Base-by-base conservation (phyloP, 1,140 invertebrate genomes). In the Portunus trituberculatus region DNA sequence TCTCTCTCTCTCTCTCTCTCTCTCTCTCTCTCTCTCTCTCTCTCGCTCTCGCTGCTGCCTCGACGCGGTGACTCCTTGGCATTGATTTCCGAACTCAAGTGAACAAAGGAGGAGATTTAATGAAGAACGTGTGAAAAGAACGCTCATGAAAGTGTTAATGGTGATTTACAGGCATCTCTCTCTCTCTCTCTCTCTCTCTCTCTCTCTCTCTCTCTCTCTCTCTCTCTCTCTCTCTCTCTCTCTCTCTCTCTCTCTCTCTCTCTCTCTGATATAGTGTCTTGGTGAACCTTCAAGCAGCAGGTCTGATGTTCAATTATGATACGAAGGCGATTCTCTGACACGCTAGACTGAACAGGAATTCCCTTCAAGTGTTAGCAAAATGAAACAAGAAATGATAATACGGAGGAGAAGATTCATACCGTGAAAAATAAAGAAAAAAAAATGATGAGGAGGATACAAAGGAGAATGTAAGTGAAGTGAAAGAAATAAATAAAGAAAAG, bases 81-180 rank as follows among this genome's bases (percentile, higher is more conserved):
- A 76, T 76, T 76, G 67, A 76, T 76, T 76, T n/a, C 67, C 25
- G 67, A 76, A 76, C 12, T 76, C 67, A 76, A 76, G 67, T 76
- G 67, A 76, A 76, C 20, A 76, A 76, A 76, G 25, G 67, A n/a
- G 25, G n/a, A 76, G 16, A 76, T 76, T 76, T 76, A 76, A 76
- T n/a, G 52, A 59, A 59, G 52, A 59, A 59, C 52, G 52, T 59
- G 52, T 59, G 52, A 59, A 59, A 59, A 10, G 52, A 59, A 59
- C 20, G 52, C 52, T 59, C 52, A 59, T 59, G 52, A 59, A 59
- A n/a, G 67, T 76, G 67, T 76, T 76, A n/a, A 76, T 25, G 67
- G 67, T 76, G n/a, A 76, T 76, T 76, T 76, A 76, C 67, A 2
- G 67, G 20, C 67, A 8, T 1, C 67, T 20, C 67, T 76, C 67